Base-by-base conservation (phyloP, 2,888 invertebrate species). In the Baccha elongata region DNA sequence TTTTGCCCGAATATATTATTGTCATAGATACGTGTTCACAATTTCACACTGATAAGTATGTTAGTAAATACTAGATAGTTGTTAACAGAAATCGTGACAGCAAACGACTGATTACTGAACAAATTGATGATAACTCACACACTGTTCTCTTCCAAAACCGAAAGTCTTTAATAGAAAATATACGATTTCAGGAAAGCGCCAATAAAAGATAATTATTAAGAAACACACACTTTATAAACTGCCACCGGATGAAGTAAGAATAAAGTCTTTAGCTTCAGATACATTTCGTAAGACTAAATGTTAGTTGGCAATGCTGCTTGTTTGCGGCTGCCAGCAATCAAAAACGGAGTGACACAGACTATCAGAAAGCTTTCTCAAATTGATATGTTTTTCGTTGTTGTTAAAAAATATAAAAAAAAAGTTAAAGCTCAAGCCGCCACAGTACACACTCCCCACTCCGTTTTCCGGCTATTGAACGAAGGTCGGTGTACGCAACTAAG, bases 401-500 rank as follows among this genome's bases (percentile, higher is more conserved):
- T 52, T 52, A 29, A 42, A 40, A 26, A 65, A 46, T 40, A 26
- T n/a, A n/a, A n/a, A n/a, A n/a, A n/a, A n/a, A n/a, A n/a, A n/a
- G n/a, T n/a, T n/a, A 79, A 80, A 80, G 79, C 79, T 80, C n/a
- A 13, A 7, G 60, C 13, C 35, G 17, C 15, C 19, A 5, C n/a
- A 13, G 42, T 67, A 75, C 52, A 75, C 81, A 32, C 65, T 75
- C 60, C 44, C 4, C 8, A 60, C 44, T 40, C 40, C 44, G 29
- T 32, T 58, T 40, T 53, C n/a, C 48, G 46, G 42, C 48, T 53
- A 53, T 60, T 29, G 17, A 44, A 60, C 67, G 76, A 83, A 83
- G 76, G 83, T 83, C 83, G 83, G 83, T 83, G 83, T 83, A 83
- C 83, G 83, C 83, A 83, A 83, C 78, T 53, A 78, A 50, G 72